phyloP scores from a whole-genome alignment of 2,888 invertebrate species.

The Tribolium freemani region DNA sequence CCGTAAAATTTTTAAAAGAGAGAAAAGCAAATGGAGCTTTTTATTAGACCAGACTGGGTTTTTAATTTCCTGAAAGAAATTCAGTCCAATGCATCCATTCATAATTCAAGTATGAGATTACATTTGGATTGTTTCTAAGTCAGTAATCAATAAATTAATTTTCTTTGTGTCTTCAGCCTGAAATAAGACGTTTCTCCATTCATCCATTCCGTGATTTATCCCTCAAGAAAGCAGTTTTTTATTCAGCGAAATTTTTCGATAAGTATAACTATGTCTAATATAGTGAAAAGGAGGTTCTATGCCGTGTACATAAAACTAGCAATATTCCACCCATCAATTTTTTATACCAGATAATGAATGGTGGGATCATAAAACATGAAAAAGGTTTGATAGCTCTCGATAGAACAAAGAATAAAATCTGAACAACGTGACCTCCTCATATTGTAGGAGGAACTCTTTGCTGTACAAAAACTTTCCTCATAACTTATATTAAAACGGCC shows the following conservation, averaged over 20 bases:
- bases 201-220: not conserved
- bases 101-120: conserved; percentile 17
- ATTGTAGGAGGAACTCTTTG: conserved; percentile 17
- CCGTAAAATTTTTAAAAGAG: not conserved
- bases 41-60: not conserved
- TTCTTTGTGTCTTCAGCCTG: not conserved
- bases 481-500: conserved; percentile 31
- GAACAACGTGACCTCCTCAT: conserved; percentile 27
- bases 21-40: not conserved
- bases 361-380: conserved; percentile 15
- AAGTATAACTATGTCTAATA: not conserved
- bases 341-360: conserved; percentile 15
- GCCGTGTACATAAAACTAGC: not conserved
- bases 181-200: not conserved
- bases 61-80: not conserved
- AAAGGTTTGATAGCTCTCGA: conserved; percentile 23
- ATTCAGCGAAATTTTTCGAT: not conserved
- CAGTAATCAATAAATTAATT: conserved; percentile 25
- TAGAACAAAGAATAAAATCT: conserved; percentile 29
- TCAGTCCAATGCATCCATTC: conserved; percentile 4
- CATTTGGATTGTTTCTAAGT: conserved; percentile 8
- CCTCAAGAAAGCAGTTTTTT: not conserved
- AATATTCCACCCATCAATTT: conserved; percentile 8
- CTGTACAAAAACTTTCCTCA: conserved; percentile 29
- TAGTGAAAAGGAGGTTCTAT: not conserved